A percentile compares a stretch with the other conserved stretches of the same genome.
phyloP scores from a whole-genome alignment of 2,113 vertebrate genomes.

The Chascanopsetta lugubris region DNA sequence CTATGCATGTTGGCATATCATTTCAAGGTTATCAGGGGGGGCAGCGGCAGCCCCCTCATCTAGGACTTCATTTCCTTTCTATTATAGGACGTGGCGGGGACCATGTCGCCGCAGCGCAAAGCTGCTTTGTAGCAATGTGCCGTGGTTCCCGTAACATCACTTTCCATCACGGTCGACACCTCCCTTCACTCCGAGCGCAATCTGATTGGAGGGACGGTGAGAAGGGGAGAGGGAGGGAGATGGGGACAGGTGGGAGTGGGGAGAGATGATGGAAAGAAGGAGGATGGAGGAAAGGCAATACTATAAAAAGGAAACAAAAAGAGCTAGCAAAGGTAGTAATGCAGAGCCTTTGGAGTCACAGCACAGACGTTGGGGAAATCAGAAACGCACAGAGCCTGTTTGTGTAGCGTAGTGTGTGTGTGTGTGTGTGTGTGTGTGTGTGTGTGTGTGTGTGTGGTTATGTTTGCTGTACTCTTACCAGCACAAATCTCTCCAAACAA shows the following conservation, averaged over 20 bases:
- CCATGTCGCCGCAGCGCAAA: conserved; percentile 36
- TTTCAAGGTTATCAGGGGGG: conserved; percentile 63
- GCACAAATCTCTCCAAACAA: conserved; percentile 36
- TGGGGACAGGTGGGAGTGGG: conserved; percentile 7
- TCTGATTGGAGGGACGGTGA: conserved; percentile 4
- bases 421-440: conserved; percentile 20
- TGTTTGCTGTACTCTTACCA: conserved; percentile 35
- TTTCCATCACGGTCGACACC: conserved; percentile 51
- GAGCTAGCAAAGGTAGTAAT: conserved; percentile 38
- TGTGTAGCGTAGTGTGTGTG: conserved; percentile 22
- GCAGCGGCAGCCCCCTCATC: conserved; percentile 51
- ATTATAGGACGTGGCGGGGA: conserved; percentile 56
- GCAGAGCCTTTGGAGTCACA: conserved; percentile 46
- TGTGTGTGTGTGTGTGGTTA: conserved; percentile 32
- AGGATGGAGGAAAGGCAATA: conserved; percentile 6
- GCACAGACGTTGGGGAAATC: conserved; percentile 61
- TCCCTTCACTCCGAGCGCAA: conserved; percentile 8
- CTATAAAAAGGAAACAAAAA: conserved; percentile 5
- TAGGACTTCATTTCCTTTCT: conserved; percentile 55
- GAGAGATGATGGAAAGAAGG: conserved; percentile 18
- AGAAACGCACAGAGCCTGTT: conserved; percentile 53
- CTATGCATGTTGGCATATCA: conserved; percentile 27
- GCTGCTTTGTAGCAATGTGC: conserved; percentile 20
- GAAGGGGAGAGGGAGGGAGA: conserved; percentile 1
- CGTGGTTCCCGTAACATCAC: conserved; percentile 44